Percentiles rank a stretch among this genome's conserved stretches.
Conservation (phyloP, 2,797 vertebrate species). For the Siniperca undulata region DNA sequence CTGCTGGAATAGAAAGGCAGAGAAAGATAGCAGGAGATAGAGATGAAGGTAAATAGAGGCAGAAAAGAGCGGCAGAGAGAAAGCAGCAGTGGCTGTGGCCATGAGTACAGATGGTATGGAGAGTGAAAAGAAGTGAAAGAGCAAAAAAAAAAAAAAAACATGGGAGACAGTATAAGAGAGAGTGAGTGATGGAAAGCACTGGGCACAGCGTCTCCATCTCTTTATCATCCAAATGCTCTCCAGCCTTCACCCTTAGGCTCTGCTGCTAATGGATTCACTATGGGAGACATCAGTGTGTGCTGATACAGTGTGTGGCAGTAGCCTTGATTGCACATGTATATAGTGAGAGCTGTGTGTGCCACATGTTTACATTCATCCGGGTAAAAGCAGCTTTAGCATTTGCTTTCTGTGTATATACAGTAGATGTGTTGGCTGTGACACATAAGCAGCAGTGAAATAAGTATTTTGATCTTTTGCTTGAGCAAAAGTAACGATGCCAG, state of each 20-base stretch:
- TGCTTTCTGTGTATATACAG: no score
- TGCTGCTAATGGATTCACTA: conserved; percentile 58
- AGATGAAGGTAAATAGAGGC: not conserved
- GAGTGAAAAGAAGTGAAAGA: conserved; percentile 18
- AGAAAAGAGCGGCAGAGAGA: not conserved
- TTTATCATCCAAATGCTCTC: conserved; percentile 41
- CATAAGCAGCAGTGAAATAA: no score
- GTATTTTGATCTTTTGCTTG: no score
- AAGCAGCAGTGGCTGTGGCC: conserved; percentile 11
- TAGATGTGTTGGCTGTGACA: no score
- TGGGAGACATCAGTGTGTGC: conserved; percentile 12
- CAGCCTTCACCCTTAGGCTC: conserved; percentile 34
- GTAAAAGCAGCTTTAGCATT: not conserved
- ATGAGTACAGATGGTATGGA: conserved; percentile 43
- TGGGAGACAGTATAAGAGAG: conserved; percentile 18
- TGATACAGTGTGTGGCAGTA: not conserved
- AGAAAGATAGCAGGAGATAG: not conserved
- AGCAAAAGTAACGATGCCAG: no score
- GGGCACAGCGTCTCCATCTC: conserved; percentile 25
- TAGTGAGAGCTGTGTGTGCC: not conserved
- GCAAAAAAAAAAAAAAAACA: conserved; percentile 3
- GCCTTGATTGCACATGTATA: conserved; percentile 10
- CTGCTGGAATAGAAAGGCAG: not conserved
- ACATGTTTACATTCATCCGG: not conserved
- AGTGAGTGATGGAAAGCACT: conserved; percentile 32